These are phyloP conservation scores for Drosophila orosa DNA, from an alignment of 1,140 invertebrate genomes.

Conservation along the genomic window DNA sequence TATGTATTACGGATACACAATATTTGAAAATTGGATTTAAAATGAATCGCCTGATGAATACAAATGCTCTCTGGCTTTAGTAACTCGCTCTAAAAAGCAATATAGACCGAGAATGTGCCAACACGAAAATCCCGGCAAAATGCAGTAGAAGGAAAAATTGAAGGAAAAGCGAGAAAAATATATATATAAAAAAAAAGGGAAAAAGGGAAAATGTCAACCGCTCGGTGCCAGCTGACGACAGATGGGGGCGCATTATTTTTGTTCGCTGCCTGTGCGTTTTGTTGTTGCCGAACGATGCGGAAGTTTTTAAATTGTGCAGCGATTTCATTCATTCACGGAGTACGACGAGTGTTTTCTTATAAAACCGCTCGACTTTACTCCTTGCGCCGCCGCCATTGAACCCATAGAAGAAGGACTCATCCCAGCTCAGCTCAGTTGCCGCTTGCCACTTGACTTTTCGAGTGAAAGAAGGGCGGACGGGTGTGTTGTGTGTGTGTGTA, in stretches of 20 bases:
- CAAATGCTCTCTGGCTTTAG: neutral
- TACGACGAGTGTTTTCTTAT: constrained; percentile 33
- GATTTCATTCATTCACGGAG: constrained; percentile 65
- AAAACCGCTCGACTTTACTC: constrained; percentile 23
- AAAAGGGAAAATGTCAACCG: constrained; percentile 6
- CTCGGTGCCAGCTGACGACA: constrained; percentile 13
- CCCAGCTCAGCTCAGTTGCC: constrained; percentile 40
- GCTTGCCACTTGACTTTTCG: constrained; percentile 65
- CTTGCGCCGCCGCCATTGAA: constrained; percentile 15
- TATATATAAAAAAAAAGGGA: neutral
- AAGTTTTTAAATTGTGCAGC: constrained; percentile 77
- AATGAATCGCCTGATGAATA: neutral
- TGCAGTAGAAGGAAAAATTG: constrained; percentile 5
- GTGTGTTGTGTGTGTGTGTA: constrained; percentile 1
- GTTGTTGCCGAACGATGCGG: constrained; percentile 63
- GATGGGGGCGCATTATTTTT: constrained; percentile 22
- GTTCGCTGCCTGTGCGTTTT: constrained; percentile 29
- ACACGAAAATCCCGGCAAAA: constrained; percentile 13
- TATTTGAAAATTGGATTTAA: constrained; percentile 4
- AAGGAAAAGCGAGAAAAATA: constrained; percentile 1
- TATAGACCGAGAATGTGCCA: constrained; percentile 8
- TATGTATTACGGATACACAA: neutral
- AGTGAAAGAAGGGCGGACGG: constrained; percentile 29
- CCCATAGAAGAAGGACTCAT: constrained; percentile 5
- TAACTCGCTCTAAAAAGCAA: neutral